Evolutionary conservation across 2,797 vertebrate species (phyloP), one percentile per base, ranked within the genome.

Genomic region (Bradypodion ventrale): DNA sequence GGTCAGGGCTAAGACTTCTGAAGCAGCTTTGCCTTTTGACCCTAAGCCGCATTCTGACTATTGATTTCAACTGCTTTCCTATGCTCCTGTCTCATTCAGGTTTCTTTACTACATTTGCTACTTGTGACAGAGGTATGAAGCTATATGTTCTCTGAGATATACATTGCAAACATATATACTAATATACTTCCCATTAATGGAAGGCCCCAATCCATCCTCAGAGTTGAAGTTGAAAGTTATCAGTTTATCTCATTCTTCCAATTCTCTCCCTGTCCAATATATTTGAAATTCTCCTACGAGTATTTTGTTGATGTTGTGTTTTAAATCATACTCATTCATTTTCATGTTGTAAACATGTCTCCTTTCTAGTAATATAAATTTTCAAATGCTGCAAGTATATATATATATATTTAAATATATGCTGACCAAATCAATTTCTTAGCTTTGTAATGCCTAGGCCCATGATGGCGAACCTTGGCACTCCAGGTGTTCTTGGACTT

Each of bases 11-110:
- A 81, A 52, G 44, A 46, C 46, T 23, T 49, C 35, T 59, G 49
- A 76, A 81, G 73, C 32, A 49, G 44, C 65, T 63, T 37, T 60
- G 29, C 40, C 29, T 42, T 80, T 84, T 78, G 46, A 78, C 62
- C 62, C 25, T 37, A 49, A 49, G 52, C 32, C 76, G n/a, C 27
- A 72, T 63, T 77, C 49, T 73, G 62, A 52, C 70, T 35, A 46
- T 69, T 72, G 49, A 29, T 40, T 44, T 46, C 12, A 40, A 16
- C 35, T 2, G 29, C 13, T 80, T 35, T 32, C 37, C 59, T 66
- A 74, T 66, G 21, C 3, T 25, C 49, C 42, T n/a, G 16, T n/a
- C n/a, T 32, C 40, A 25, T 81, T 73, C 42, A 27, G 76, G 9
- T 21, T 76, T 7, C 25, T 40, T 46, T 70, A 49, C 42, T 75